A percentile compares a stretch with the other conserved stretches of the same genome.
Conservation (phyloP, 1,140 invertebrate species). For the Agrypnia vestita region DNA sequence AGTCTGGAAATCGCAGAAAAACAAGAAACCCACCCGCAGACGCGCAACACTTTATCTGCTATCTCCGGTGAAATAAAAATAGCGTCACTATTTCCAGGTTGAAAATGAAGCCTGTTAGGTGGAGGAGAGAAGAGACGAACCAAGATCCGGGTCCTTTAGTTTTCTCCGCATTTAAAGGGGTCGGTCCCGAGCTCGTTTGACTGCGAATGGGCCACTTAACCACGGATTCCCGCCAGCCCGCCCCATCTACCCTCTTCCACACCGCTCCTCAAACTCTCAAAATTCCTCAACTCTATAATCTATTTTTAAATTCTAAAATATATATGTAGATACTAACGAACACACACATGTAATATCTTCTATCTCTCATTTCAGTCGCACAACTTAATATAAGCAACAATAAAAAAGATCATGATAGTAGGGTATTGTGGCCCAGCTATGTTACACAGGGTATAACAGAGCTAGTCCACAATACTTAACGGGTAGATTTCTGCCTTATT, state of each 20-base stretch:
- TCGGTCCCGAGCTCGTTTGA: conserved; percentile 69
- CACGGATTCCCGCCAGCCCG: conserved; percentile 64
- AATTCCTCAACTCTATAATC: too few species aligned
- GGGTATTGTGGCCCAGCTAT: too few species aligned
- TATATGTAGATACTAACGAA: too few species aligned
- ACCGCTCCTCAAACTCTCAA: too few species aligned
- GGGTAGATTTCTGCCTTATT: too few species aligned
- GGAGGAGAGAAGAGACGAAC: not conserved
- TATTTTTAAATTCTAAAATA: too few species aligned
- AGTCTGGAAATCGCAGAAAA: not conserved
- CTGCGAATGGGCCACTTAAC: conserved; percentile 74
- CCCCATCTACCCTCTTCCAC: not conserved
- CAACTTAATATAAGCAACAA: too few species aligned
- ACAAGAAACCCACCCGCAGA: not conserved
- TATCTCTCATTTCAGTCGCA: too few species aligned
- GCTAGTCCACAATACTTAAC: too few species aligned
- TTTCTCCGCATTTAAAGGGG: conserved; percentile 66
- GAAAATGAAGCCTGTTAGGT: conserved; percentile 57
- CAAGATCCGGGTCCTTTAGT: conserved; percentile 65
- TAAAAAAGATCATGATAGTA: too few species aligned
- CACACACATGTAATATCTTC: too few species aligned
- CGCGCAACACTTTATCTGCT: conserved; percentile 21
- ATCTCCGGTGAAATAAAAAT: conserved; percentile 35
- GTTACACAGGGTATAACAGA: too few species aligned
- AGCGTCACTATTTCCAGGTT: conserved; percentile 53